phyloP scores from a whole-genome alignment of 2,113 vertebrate genomes.

The Cepphus grylle region DNA sequence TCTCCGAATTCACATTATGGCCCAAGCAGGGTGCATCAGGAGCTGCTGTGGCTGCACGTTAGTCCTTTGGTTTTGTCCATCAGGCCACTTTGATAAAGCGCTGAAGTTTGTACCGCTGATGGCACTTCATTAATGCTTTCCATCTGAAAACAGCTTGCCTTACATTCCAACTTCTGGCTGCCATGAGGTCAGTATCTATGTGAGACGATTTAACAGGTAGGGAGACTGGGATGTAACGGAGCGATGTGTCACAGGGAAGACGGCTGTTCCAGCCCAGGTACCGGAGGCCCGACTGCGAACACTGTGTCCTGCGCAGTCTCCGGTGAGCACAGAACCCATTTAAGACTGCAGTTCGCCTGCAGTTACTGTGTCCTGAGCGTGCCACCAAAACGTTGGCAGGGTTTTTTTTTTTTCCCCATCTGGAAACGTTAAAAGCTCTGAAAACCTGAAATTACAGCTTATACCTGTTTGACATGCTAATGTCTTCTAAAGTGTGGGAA shows the following conservation, averaged over 20 bases:
- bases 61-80: neutral
- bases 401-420: neutral
- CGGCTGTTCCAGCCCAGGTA: neutral
- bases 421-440: neutral
- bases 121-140: neutral
- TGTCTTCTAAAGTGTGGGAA: neutral
- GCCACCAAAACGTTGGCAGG: neutral
- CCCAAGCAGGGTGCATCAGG: neutral
- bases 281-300: too few relatives aligned
- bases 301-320: neutral
- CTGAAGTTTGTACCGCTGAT: neutral
- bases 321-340: neutral
- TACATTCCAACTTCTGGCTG: neutral
- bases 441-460: neutral
- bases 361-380: neutral
- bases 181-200: rapidly evolving
- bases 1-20: neutral
- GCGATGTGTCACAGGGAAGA: neutral
- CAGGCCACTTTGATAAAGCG: neutral
- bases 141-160: neutral
- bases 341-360: neutral
- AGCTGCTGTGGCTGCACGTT: neutral
- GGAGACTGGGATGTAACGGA: neutral
- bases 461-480: neutral
- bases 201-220: neutral